Percentiles rank a stretch among this genome's conserved stretches.
Evolutionary conservation across 1,140 invertebrate genomes (phyloP).

Genomic region (Hylaeus volcanicus): DNA sequence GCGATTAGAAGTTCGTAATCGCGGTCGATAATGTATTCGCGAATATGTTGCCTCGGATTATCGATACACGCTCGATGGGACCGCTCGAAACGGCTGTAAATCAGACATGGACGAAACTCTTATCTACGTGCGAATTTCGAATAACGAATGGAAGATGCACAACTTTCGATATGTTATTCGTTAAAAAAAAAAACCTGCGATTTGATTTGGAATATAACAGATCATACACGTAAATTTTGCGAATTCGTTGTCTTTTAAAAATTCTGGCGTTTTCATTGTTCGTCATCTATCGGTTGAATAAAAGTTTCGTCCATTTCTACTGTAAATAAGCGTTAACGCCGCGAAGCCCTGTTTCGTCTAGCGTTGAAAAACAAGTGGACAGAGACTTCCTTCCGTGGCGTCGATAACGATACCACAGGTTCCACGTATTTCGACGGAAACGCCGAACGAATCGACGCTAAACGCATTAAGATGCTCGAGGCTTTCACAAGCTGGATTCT

Average conservation of each 20-base stretch:
- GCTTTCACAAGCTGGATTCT: not conserved
- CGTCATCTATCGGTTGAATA: too few species aligned
- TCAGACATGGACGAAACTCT: not conserved
- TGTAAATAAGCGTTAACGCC: constrained; percentile 14
- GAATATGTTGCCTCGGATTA: not conserved
- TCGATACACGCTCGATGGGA: constrained; percentile 30
- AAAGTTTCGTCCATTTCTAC: too few species aligned
- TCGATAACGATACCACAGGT: too few species aligned
- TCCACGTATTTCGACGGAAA: not conserved
- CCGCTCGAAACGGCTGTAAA: constrained; percentile 37
- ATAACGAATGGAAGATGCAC: too few species aligned
- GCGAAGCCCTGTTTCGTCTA: not conserved
- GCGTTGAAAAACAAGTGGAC: not conserved
- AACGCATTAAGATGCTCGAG: not conserved
- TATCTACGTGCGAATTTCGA: too few species aligned
- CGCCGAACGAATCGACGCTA: not conserved
- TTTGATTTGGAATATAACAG: too few species aligned
- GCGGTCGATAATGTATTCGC: not conserved
- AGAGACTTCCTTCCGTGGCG: too few species aligned
- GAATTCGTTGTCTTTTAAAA: too few species aligned
- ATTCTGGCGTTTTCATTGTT: too few species aligned
- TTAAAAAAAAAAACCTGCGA: too few species aligned
- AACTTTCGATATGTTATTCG: too few species aligned
- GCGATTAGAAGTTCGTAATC: constrained; percentile 7
- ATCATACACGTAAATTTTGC: too few species aligned